phyloP scores from a whole-genome alignment of 2,888 invertebrate genomes.

The Punctoribates punctum region DNA sequence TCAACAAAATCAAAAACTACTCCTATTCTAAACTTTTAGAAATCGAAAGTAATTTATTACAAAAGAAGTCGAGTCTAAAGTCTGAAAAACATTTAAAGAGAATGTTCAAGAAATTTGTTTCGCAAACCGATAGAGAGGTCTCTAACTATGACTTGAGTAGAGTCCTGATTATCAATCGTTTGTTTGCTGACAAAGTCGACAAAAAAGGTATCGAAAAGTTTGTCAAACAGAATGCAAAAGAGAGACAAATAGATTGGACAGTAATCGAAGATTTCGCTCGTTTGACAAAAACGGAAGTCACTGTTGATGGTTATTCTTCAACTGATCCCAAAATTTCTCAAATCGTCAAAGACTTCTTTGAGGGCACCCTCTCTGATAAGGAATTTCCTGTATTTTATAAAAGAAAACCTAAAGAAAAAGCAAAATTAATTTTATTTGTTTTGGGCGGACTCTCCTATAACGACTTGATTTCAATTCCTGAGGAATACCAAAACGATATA shows the following conservation, averaged over 20 bases:
- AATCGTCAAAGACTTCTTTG: conserved; percentile 7
- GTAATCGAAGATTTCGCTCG: background rate
- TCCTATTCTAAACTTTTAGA: background rate
- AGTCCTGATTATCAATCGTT: background rate
- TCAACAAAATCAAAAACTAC: background rate
- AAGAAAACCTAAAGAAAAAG: no score
- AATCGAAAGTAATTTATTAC: conserved; percentile 3
- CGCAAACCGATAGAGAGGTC: background rate
- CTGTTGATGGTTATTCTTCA: background rate
- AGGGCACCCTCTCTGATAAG: background rate
- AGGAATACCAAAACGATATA: background rate
- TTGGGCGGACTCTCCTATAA: conserved; percentile 30
- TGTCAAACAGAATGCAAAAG: background rate
- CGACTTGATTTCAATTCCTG: background rate
- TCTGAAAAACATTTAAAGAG: background rate
- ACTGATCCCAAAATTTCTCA: background rate
- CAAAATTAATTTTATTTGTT: conserved; percentile 29
- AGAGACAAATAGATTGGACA: conserved; percentile 20
- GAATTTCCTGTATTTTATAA: no score
- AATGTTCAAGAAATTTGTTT: conserved; percentile 6
- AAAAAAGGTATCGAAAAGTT: background rate
- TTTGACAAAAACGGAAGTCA: background rate
- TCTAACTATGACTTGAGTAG: background rate
- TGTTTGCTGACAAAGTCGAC: background rate
- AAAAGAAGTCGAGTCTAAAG: background rate